Percentiles rank a stretch among this genome's conserved stretches.
Evolutionary conservation across 2,888 invertebrate species (phyloP).

Genomic region (Cosmia pyralina): DNA sequence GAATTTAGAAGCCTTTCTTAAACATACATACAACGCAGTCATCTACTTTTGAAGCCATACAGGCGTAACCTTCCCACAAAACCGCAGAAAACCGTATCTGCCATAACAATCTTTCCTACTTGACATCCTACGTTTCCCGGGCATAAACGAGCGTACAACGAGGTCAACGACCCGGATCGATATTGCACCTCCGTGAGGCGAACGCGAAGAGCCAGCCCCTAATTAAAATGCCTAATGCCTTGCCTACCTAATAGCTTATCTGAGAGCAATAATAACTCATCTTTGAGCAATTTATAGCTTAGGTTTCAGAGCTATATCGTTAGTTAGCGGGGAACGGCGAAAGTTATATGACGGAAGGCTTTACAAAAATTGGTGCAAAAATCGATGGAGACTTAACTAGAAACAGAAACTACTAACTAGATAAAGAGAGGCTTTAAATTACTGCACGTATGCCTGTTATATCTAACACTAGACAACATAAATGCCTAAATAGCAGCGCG

Average conservation of each 20-base stretch:
- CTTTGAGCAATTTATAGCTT: conserved; percentile 20
- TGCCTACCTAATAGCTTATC: conserved; percentile 31
- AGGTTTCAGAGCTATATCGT: conserved; percentile 1
- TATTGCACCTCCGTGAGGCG: conserved; percentile 67
- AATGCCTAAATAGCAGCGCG: not conserved
- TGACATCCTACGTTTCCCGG: conserved; percentile 6
- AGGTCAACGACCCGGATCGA: conserved; percentile 72
- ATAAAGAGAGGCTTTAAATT: not conserved
- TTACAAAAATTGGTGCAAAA: not conserved
- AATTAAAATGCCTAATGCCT: conserved; percentile 38
- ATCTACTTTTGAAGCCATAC: not conserved
- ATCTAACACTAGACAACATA: not conserved
- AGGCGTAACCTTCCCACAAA: not conserved
- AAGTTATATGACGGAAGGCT: not conserved
- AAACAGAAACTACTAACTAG: not conserved
- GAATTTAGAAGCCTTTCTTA: not conserved
- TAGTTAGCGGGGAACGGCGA: not conserved
- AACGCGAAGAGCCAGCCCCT: conserved; percentile 25
- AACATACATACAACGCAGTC: too few species aligned
- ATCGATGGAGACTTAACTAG: not conserved
- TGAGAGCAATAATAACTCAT: conserved; percentile 31
- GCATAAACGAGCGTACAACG: conserved; percentile 9
- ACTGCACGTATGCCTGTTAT: not conserved
- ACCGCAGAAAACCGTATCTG: not conserved
- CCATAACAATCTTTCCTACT: conserved; percentile 1